phyloP scores from a whole-genome alignment of 1,140 invertebrate species.

The Sycophaga agraensis region DNA sequence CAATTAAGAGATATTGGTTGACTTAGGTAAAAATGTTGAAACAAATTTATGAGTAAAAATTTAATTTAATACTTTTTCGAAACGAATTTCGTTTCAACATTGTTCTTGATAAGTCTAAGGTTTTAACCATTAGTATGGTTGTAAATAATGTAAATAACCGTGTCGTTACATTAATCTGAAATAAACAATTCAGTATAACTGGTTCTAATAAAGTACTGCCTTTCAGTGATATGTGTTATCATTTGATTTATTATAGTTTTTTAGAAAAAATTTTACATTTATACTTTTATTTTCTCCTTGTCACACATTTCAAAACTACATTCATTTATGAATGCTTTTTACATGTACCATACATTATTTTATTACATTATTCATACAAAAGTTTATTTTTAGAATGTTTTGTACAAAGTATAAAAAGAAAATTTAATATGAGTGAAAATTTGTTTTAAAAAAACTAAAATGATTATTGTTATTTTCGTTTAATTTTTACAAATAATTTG shows the following conservation, averaged over 20 bases:
- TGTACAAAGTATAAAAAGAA: not conserved
- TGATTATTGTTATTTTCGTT: not conserved
- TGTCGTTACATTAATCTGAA: conserved; percentile 38
- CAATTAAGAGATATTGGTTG: conserved; percentile 19
- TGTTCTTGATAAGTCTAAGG: conserved; percentile 32
- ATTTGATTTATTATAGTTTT: conserved; percentile 11
- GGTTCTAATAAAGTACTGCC: conserved; percentile 43
- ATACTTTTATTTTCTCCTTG: not conserved
- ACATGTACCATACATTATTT: not conserved
- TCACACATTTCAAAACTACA: too few species aligned
- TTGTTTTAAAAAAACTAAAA: not conserved
- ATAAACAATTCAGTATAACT: conserved; percentile 40
- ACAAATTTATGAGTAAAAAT: conserved; percentile 27
- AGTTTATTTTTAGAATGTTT: not conserved
- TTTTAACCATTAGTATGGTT: conserved; percentile 44
- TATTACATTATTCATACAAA: not conserved
- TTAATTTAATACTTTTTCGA: conserved; percentile 14
- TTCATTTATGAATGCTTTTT: not conserved
- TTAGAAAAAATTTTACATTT: not conserved
- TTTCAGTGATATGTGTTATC: conserved; percentile 33
- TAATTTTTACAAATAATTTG: too few species aligned
- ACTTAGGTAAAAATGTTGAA: conserved; percentile 28
- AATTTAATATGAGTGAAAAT: not conserved
- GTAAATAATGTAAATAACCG: conserved; percentile 58
- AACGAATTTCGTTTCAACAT: conserved; percentile 37